Conservation (phyloP, 2,888 invertebrate species). For the Protonemura montana region DNA sequence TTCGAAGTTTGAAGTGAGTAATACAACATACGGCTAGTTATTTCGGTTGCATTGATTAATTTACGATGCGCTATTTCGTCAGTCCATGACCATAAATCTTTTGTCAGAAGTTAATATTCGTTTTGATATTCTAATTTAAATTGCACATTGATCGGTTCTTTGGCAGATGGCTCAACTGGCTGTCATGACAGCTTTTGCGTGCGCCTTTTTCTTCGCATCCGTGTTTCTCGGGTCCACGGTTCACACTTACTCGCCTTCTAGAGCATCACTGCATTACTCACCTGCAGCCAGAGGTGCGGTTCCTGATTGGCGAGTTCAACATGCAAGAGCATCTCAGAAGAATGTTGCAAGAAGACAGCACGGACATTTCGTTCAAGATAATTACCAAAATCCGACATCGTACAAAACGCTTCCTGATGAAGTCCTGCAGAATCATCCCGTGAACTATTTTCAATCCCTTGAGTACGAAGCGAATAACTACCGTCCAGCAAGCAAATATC, state of each 20-base stretch:
- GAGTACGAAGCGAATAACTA: conserved; percentile 17
- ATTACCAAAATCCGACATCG: neutral
- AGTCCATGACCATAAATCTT: too few relatives aligned
- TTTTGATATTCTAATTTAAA: neutral
- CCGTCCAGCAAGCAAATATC: neutral
- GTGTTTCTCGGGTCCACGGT: neutral
- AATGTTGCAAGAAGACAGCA: neutral
- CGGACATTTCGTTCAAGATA: neutral
- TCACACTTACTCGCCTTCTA: neutral
- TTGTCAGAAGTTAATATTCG: neutral
- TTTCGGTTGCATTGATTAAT: too few relatives aligned
- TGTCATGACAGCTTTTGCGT: neutral
- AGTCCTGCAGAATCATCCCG: neutral
- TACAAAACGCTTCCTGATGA: conserved; percentile 27
- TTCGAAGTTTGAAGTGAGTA: too few relatives aligned
- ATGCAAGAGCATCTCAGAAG: neutral
- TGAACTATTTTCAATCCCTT: neutral
- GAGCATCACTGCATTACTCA: neutral
- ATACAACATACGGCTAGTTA: too few relatives aligned
- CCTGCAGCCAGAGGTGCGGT: neutral
- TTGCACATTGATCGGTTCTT: neutral
- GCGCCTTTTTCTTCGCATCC: neutral
- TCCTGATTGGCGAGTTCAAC: neutral
- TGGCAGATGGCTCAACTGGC: neutral
- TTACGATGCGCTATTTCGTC: too few relatives aligned